Evolutionary conservation across 2,113 vertebrate species (phyloP).

Genomic region (zebrafish (Danio rerio)): GRCz12tu NC_133189.1:44815001-44815500

Average conservation of each 20-base stretch:
- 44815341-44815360: constrained; percentile 61
- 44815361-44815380: constrained; percentile 65
- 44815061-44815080: no score
- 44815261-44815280: constrained; percentile 37
- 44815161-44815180: constrained; percentile 60
- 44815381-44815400: constrained; percentile 70
- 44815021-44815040: no score
- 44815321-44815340: constrained; percentile 57
- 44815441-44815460: constrained; percentile 64
- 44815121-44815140: no score
- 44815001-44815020: no score
- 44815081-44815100: no score
- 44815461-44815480: constrained; percentile 60
- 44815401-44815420: constrained; percentile 65
- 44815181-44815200: constrained; percentile 70
- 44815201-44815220: constrained; percentile 53
- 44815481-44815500: constrained; percentile 49
- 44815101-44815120: no score
- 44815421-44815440: constrained; percentile 69
- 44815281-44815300: constrained; percentile 57
- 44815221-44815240: constrained; percentile 63
- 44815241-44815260: constrained; percentile 65
- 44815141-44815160: not conserved
- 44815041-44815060: no score
- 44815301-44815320: constrained; percentile 68